phyloP scores from a whole-genome alignment of 2,888 invertebrate species.

The Drosophila anomalata region DNA sequence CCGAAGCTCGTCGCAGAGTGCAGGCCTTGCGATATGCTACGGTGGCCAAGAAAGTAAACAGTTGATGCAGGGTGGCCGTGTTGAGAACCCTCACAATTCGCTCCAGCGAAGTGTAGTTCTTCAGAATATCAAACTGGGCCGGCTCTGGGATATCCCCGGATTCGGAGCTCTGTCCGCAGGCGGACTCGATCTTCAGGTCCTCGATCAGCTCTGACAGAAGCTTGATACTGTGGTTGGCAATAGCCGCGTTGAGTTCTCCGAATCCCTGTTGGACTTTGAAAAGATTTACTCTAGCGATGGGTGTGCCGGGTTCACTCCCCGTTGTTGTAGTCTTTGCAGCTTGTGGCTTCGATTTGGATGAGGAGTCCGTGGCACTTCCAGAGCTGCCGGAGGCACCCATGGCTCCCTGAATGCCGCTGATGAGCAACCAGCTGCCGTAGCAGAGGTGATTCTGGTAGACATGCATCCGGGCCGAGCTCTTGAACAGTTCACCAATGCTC shows the following conservation, averaged over 20 bases:
- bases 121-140: slow-evolving; percentile 84
- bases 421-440: slow-evolving; percentile 94
- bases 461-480: slow-evolving; percentile 93
- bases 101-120: slow-evolving; percentile 84
- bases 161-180: slow-evolving; percentile 54
- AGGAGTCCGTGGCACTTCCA: slow-evolving; percentile 83
- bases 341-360: slow-evolving; percentile 84
- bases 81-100: slow-evolving; percentile 85
- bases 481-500: slow-evolving; percentile 91
- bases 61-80: slow-evolving; percentile 85
- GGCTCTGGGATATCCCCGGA: slow-evolving; percentile 76
- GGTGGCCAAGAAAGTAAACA: slow-evolving; percentile 94
- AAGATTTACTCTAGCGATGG: slow-evolving; percentile 87
- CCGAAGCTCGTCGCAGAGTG: slow-evolving; percentile 90
- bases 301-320: slow-evolving; percentile 71
- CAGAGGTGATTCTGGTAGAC: slow-evolving; percentile 95
- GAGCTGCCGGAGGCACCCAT: slow-evolving; percentile 88
- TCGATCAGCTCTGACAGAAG: slow-evolving; percentile 85
- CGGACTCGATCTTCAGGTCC: slow-evolving; percentile 83
- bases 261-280: slow-evolving; percentile 93
- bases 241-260: slow-evolving; percentile 94
- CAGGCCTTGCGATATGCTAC: slow-evolving; percentile 96
- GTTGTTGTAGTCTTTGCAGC: slow-evolving; percentile 55
- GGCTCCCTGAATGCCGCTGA: slow-evolving; percentile 94
- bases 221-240: slow-evolving; percentile 93